Base-by-base conservation (phyloP, 2,888 invertebrate species). In the Aricia artaxerxes region DNA sequence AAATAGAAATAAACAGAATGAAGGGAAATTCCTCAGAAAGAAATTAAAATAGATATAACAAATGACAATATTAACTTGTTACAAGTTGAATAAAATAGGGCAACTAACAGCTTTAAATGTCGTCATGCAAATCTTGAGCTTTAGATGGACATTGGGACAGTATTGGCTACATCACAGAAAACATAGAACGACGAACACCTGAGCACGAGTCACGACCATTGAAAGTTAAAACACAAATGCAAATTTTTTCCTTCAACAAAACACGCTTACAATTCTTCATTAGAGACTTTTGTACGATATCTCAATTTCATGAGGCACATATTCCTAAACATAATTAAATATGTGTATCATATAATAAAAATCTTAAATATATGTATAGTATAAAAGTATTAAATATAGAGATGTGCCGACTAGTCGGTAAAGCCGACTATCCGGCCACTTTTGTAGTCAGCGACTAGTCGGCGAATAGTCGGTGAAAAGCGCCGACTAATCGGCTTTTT, bases 21-120 rank as follows among this genome's bases (percentile, higher is more conserved):
- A 49, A 49, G 53, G 9, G 40, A 76, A 57, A 53, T 4, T 16
- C 4, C 57, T 57, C 4, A 57, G 44, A 73, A 44, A n/a, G 38
- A 13, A 40, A 44, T 44, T 1, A 31, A 44, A 53, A 6, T 24
- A 24, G 3, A 69, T 31, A 69, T 9, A 73, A 31, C 40, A 79
- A 64, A 77, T 76, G 60, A 53, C 44, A 60, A 24, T 75, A 35
- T 60, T 61, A 57, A 57, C 16, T 57, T 57, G 57, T 57, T 16
- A 16, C 7, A 61, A 61, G 16, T 16, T 57, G 6, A 60, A 77
- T 31, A 77, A 31, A 64, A 31, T 78, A 72, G 40, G 57, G n/a
- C 9, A 60, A 78, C 78, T 78, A 78, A 78, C 73, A 80, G 86
- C 87, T 88, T 87, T 88, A 80, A 81, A 85, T 86, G 86, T 87